Percentiles rank a stretch among this genome's conserved stretches.
Evolutionary conservation across 2,113 vertebrate genomes (phyloP).

Genomic region (Smithornis capensis): DNA sequence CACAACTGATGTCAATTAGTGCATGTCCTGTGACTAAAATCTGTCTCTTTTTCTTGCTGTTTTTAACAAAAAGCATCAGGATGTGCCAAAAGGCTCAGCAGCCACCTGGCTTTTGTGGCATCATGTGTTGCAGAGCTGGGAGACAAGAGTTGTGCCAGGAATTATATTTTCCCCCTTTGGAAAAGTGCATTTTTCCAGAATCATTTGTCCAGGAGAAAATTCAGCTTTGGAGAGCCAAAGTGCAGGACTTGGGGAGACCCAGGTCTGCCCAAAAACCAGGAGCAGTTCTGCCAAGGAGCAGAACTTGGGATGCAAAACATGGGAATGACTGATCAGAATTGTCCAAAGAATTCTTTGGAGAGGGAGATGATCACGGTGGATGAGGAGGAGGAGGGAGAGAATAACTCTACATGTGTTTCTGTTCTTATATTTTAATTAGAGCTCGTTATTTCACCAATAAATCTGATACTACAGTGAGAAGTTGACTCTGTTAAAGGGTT

Average conservation of each 20-base stretch:
- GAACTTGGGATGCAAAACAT: not conserved
- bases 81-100: not conserved
- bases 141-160: not conserved
- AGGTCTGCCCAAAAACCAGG: accelerated
- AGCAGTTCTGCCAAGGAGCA: not conserved
- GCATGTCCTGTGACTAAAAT: not conserved
- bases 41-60: not conserved
- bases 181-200: not conserved
- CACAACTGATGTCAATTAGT: not conserved
- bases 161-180: not conserved
- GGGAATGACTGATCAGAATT: not conserved
- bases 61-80: not conserved
- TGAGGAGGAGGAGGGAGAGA: not conserved
- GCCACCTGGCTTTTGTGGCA: not conserved
- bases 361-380: not conserved
- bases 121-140: accelerated
- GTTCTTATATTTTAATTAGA: not conserved
- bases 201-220: accelerated
- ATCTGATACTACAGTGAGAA: not conserved
- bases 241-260: not conserved
- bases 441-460: not conserved
- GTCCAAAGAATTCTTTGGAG: not conserved
- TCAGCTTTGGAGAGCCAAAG: accelerated
- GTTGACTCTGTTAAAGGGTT: not conserved
- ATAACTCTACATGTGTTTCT: not conserved